Base-by-base conservation (phyloP, 2,888 invertebrate species). In the Eucriotettix oculatus region DNA sequence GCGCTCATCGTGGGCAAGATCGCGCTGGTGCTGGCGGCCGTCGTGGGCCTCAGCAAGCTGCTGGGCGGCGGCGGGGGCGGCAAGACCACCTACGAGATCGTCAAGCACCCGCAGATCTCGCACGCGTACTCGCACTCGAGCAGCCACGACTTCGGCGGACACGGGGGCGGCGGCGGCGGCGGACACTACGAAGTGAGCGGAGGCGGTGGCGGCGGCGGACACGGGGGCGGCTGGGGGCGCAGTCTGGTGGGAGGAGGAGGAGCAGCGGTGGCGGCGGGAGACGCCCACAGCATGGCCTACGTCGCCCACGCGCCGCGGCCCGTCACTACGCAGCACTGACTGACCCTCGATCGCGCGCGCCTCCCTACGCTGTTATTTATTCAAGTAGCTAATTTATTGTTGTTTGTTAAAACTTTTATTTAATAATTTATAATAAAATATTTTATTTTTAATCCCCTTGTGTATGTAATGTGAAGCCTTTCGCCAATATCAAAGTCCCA, bases 81-180 rank as follows among this genome's bases (percentile, higher is more conserved):
- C 68, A 87, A 87, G 72, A 89, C 88, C 0, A 89, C 89, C 10
- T 85, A 89, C 66, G 90, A 90, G 73, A 88, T 90, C 65, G 85
- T 90, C 58, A 90, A 90, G 71, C 86, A 89, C 73, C 90, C 90
- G 14, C 84, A 16, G 16, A 17, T 29, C 59, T 84, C 84, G 58
- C 86, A 86, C 69, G 82, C 82, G 66, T 87, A 89, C 69, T 82
- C 85, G 7, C 87, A 88, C 64, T 64, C 66, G 17, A 64, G 63
- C 69, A 86, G 87, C 1, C 81, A 85, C 67, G 74, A 75, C 64
- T 79, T 79, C 42, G 16, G 56, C 29, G 29, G 29, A 44, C 10
- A 12, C 9, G 44, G 29, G 12, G 16, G 16, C 54, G 29, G 17
- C 41, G n/a, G 16, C n/a, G 17, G 54, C 17, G 56, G 43, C 43